phyloP scores from a whole-genome alignment of 2,113 vertebrate genomes.

The Archilochus colubris region DNA sequence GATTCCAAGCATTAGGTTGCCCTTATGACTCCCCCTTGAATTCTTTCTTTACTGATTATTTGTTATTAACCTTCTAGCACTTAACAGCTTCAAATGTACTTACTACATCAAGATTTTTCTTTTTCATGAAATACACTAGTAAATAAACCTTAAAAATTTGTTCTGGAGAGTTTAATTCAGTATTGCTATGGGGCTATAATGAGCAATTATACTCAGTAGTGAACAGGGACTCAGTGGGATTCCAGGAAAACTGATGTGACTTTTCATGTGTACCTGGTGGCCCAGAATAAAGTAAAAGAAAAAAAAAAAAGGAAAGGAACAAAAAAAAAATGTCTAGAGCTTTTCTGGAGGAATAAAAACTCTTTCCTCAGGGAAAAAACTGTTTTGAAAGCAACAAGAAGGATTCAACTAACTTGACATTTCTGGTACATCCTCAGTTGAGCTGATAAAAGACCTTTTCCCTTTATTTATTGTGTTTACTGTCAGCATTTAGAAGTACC shows the following conservation, averaged over 20 bases:
- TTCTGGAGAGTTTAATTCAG: neutral
- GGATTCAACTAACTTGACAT: neutral
- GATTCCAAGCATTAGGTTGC: neutral
- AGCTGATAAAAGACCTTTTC: neutral
- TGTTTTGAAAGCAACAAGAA: neutral
- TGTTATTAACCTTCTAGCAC: neutral
- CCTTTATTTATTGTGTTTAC: neutral
- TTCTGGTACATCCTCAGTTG: neutral
- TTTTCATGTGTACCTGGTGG: neutral
- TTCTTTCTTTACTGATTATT: neutral
- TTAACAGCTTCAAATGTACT: neutral
- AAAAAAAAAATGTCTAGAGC: neutral
- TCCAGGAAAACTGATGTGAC: neutral
- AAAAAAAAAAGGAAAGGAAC: no score
- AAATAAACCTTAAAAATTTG: neutral
- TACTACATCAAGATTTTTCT: neutral
- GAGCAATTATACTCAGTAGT: neutral
- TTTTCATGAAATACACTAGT: neutral
- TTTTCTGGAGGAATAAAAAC: neutral
- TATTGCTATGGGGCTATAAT: neutral
- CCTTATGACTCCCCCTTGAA: neutral
- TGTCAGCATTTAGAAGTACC: neutral
- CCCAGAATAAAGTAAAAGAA: neutral
- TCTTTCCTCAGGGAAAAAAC: neutral
- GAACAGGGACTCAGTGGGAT: neutral